Evolutionary conservation across 2,113 vertebrate species (phyloP).

Genomic region (Hylia prasina): DNA sequence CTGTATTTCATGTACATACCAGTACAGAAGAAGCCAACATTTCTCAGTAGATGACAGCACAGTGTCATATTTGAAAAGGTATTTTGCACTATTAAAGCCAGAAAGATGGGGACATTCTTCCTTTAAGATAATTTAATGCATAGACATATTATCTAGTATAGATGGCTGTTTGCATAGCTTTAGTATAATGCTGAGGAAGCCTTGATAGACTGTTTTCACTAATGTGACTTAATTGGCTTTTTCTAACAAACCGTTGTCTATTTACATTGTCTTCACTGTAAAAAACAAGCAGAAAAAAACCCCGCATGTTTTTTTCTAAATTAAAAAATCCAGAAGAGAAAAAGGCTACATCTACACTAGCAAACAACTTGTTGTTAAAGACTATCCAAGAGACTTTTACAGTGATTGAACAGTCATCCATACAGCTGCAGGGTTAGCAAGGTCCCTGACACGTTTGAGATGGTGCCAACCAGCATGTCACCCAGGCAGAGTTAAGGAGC

Average conservation of each 20-base stretch:
- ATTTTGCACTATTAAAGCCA: not conserved
- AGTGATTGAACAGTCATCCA: not conserved
- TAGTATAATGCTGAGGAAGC: not conserved
- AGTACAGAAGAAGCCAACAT: not conserved
- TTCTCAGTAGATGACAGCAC: not conserved
- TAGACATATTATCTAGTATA: not conserved
- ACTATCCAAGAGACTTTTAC: not conserved
- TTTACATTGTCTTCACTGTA: not conserved
- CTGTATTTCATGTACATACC: not conserved
- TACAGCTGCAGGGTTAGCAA: not conserved
- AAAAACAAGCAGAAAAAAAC: not conserved
- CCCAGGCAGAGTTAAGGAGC: not conserved
- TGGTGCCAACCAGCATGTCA: accelerated
- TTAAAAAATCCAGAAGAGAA: not conserved
- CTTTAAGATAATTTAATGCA: not conserved
- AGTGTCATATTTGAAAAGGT: not conserved
- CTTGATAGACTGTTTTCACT: not conserved
- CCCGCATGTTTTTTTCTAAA: not conserved
- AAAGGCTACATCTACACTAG: not conserved
- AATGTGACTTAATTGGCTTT: not conserved
- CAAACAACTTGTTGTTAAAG: not conserved
- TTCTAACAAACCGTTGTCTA: not conserved
- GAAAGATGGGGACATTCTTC: not conserved
- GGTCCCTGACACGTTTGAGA: not conserved
- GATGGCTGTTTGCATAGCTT: not conserved